Percentiles rank a stretch among this genome's conserved stretches.
Conservation (phyloP, 2,797 vertebrate species). For the Helarctos malayanus region DNA sequence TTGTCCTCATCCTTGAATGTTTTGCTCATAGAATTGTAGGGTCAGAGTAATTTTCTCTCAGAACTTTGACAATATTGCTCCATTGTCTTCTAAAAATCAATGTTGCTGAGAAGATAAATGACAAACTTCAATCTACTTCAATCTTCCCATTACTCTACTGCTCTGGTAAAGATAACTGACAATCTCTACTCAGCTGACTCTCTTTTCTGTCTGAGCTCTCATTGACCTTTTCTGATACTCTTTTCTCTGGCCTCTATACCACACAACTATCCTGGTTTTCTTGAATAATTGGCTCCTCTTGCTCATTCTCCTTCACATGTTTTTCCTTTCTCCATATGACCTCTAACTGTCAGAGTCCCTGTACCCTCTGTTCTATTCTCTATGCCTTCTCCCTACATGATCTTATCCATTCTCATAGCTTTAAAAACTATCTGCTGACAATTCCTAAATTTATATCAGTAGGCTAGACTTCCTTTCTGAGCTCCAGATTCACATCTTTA, state of each 20-base stretch:
- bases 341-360: neutral
- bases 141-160: neutral
- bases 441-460: constrained; percentile 62
- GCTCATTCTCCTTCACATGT: neutral
- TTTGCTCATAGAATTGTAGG: constrained; percentile 40
- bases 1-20: neutral
- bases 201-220: neutral
- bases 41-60: constrained; percentile 36
- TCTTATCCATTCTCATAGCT: neutral
- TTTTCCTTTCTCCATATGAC: neutral
- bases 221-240: neutral
- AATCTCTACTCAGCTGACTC: neutral
- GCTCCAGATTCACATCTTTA: constrained; percentile 62
- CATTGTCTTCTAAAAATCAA: constrained; percentile 2
- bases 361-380: neutral
- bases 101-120: neutral
- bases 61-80: neutral
- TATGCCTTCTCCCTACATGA: constrained; percentile 8
- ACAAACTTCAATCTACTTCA: neutral
- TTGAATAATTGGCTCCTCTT: constrained; percentile 23
- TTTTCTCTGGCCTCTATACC: neutral
- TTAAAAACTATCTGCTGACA: constrained; percentile 64
- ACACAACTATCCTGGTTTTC: constrained; percentile 21
- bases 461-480: constrained; percentile 51
- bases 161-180: neutral